phyloP scores from a whole-genome alignment of 1,140 invertebrate genomes.

The Portunus trituberculatus region DNA sequence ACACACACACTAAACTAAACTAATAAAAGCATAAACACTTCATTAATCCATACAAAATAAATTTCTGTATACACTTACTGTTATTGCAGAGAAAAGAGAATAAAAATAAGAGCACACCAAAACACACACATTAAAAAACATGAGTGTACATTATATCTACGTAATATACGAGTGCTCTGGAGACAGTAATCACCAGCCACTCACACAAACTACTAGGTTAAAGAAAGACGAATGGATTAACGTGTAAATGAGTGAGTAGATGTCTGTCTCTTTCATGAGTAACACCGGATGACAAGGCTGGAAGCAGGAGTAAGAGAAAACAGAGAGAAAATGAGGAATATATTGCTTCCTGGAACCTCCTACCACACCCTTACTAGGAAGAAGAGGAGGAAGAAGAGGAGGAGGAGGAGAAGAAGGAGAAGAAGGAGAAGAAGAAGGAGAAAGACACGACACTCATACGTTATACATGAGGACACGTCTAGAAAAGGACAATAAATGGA shows the following conservation, averaged over 20 bases:
- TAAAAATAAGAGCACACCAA: no score
- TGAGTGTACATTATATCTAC: no score
- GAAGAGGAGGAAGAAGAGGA: neutral
- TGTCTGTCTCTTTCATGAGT: neutral
- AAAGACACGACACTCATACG: neutral
- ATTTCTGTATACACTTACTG: no score
- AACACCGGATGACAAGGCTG: neutral
- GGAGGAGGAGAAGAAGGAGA: neutral
- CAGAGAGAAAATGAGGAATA: neutral
- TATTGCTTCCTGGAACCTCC: neutral
- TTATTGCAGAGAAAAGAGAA: no score
- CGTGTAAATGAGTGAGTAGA: neutral
- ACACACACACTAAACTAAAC: neutral
- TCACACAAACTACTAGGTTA: neutral
- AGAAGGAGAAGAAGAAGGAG: neutral
- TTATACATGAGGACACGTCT: neutral
- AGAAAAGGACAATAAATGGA: neutral
- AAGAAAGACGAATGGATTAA: neutral
- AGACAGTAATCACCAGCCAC: neutral
- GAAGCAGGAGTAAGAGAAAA: neutral
- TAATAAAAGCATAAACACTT: neutral
- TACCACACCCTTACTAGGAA: neutral
- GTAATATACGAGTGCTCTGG: no score
- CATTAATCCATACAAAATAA: no score
- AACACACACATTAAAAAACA: no score